Evolutionary conservation across 2,888 invertebrate species (phyloP).

Genomic region (Thalpophila matura): DNA sequence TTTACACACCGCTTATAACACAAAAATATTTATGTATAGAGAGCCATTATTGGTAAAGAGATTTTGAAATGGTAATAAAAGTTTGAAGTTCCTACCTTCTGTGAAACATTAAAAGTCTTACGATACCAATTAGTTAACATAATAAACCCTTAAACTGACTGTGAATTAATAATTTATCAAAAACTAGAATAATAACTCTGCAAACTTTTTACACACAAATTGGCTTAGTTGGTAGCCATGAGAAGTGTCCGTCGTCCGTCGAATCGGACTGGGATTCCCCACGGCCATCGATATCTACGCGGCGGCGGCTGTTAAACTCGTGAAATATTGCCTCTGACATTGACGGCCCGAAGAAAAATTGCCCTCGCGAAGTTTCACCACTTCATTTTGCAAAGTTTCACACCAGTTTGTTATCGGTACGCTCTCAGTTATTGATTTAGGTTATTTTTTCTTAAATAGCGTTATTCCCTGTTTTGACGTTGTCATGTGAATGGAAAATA

Average conservation of each 20-base stretch:
- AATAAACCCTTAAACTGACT: background rate
- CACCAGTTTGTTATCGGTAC: conserved; percentile 64
- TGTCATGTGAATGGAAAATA: background rate
- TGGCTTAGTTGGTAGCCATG: conserved; percentile 37
- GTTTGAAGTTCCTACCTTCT: too few relatives aligned
- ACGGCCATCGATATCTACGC: conserved; percentile 56
- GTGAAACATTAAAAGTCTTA: too few relatives aligned
- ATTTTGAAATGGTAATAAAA: background rate
- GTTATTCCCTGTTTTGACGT: conserved; percentile 31
- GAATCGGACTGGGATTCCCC: conserved; percentile 48
- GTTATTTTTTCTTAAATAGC: conserved; percentile 50
- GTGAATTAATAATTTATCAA: conserved; percentile 3
- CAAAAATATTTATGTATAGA: background rate
- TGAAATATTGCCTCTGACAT: conserved; percentile 83
- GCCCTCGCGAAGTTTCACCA: conserved; percentile 73
- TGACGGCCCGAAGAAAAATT: conserved; percentile 83
- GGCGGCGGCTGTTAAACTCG: conserved; percentile 68
- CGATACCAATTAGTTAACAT: background rate
- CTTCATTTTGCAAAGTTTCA: conserved; percentile 70
- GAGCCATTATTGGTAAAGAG: background rate
- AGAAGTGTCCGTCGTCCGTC: conserved; percentile 14
- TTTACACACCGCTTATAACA: background rate
- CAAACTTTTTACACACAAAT: conserved; percentile 50
- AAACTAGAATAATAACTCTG: conserved; percentile 24
- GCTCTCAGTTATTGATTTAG: conserved; percentile 60